phyloP scores from a whole-genome alignment of 2,797 vertebrate species.

The Crenichthys baileyi region DNA sequence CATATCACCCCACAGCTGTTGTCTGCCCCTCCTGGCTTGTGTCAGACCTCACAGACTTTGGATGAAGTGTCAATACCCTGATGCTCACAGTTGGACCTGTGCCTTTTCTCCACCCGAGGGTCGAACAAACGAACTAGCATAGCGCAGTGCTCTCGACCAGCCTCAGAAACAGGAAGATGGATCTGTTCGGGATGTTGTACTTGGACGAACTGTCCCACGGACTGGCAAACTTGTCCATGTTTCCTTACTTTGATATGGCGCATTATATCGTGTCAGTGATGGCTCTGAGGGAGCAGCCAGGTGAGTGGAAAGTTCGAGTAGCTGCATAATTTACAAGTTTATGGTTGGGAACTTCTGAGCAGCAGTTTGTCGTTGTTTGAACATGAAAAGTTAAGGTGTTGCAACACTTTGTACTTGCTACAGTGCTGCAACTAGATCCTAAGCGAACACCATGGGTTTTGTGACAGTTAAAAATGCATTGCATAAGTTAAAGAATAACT shows the following conservation, averaged over 20 bases:
- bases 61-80: constrained; percentile 37
- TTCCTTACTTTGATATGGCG: constrained; percentile 93
- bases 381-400: not conserved
- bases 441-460: not conserved
- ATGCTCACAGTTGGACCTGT: constrained; percentile 63
- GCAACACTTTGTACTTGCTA: not conserved
- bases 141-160: not conserved
- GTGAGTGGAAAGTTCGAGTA: constrained; percentile 72
- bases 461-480: not conserved
- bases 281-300: constrained; percentile 89
- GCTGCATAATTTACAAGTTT: not conserved
- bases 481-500: not conserved
- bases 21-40: not conserved
- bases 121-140: not conserved
- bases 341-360: not conserved
- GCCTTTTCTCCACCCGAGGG: constrained; percentile 17
- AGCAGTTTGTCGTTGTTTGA: not conserved
- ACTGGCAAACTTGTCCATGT: constrained; percentile 89
- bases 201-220: constrained; percentile 81
- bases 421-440: not conserved
- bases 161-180: constrained; percentile 57
- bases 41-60: constrained; percentile 24
- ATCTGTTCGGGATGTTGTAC: constrained; percentile 58
- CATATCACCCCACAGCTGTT: constrained; percentile 36
- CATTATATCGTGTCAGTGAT: constrained; percentile 92